Base-by-base conservation (phyloP, 2,888 invertebrate species). In the Drosophila conformis region DNA sequence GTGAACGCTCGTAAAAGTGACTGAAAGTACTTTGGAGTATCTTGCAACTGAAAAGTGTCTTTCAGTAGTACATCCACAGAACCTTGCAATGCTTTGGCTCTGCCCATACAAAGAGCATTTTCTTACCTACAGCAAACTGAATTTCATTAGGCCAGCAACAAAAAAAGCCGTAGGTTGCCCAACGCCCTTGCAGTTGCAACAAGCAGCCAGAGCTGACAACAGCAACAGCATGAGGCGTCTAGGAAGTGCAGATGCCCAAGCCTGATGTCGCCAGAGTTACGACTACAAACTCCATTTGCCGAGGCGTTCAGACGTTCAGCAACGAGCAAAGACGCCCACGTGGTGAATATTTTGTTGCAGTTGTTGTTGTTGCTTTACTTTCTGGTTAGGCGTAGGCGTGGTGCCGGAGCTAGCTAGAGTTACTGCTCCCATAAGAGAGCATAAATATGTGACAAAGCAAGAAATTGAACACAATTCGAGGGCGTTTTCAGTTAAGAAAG, bases 91-190 rank as follows among this genome's bases (percentile, higher is more conserved):
- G 76, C 62, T 18, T 21, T 35, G 25, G 25, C 36, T n/a, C 38
- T 64, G 59, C n/a, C 48, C 27, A 38, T 63, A 31, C n/a, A 62
- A 63, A 49, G 56, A 49, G 18, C 51, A 29, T 59, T 46, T 60
- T 63, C 13, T 27, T 56, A 78, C 78, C 78, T 78, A 78, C 78
- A 78, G 75, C 78, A 63, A 66, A 69, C 78, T 78, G 78, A 69
- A 78, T 78, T 78, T 76, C 72, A 78, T 78, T 78, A 72, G 67
- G 38, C 33, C 40, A 40, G 66, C 42, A 64, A 31, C 33, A 52
- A 31, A 36, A 36, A 70, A 59, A 51, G 0, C 49, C 72, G 78
- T 78, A 78, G 78, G 78, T 69, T 72, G 78, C 51, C 56, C 63
- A 66, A 78, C 78, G 78, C 78, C 78, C 78, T 78, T 78, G 78